A percentile compares a stretch with the other conserved stretches of the same genome.
These are phyloP conservation scores for Anguilla japonica DNA, from an alignment of 2,113 vertebrate genomes.

Conservation along the genomic window DNA sequence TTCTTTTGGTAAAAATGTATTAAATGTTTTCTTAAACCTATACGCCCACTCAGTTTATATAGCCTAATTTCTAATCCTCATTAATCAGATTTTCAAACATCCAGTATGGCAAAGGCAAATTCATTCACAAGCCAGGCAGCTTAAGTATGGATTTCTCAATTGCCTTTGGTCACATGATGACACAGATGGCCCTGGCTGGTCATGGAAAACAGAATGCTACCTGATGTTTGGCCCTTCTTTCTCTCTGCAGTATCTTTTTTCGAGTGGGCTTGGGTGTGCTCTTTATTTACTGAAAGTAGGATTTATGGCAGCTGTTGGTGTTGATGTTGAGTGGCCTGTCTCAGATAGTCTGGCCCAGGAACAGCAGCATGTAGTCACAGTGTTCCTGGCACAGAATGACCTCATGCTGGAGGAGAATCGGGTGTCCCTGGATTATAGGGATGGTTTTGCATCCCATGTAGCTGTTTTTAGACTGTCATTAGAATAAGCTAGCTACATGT, in stretches of 20 bases:
- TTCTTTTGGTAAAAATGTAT: no score
- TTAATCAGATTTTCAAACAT: no score
- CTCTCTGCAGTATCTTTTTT: background rate
- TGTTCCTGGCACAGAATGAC: background rate
- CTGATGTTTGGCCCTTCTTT: background rate
- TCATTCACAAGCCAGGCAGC: background rate
- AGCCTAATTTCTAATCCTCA: no score
- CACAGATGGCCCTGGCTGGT: background rate
- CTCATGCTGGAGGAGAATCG: background rate
- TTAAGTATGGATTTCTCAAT: background rate
- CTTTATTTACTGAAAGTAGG: background rate
- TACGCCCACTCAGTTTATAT: no score
- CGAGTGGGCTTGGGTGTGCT: background rate
- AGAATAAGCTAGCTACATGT: no score
- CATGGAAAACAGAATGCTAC: background rate
- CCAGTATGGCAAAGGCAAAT: no score
- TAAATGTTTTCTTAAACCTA: no score
- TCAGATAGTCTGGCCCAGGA: background rate
- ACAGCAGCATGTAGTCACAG: background rate
- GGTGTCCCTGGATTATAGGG: background rate
- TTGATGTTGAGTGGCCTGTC: background rate
- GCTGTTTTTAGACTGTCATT: background rate
- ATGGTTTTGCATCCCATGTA: no score
- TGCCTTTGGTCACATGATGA: background rate
- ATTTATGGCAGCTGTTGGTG: background rate